Conservation (phyloP, 2,113 vertebrate species). For the Toxotes chatareus region DNA sequence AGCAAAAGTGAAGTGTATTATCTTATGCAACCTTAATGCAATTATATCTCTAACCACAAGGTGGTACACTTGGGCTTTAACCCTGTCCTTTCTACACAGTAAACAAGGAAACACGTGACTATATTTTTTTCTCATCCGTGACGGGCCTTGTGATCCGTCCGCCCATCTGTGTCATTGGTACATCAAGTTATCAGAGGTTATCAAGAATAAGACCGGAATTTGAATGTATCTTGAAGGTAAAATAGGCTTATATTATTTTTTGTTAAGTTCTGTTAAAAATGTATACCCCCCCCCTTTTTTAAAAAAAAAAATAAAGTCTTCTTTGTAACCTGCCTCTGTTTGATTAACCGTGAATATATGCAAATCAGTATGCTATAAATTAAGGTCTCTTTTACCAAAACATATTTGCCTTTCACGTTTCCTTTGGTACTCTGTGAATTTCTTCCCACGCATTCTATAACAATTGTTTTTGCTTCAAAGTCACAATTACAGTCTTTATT, state of each 20-base stretch:
- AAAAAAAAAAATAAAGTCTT: too few species aligned
- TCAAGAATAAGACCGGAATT: neutral
- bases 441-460: neutral
- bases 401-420: neutral
- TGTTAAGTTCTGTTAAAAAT: too few species aligned
- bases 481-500: neutral
- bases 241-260: neutral
- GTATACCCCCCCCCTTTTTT: too few species aligned
- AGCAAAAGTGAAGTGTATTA: neutral
- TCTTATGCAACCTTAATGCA: neutral
- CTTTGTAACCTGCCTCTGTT: too few species aligned
- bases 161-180: slow-evolving; percentile 35
- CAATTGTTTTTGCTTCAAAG: too few species aligned
- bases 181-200: neutral
- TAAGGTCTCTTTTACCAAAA: neutral
- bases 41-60: neutral
- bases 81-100: slow-evolving; percentile 31
- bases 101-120: slow-evolving; percentile 84
- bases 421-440: neutral
- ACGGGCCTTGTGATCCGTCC: slow-evolving; percentile 47
- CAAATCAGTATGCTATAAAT: neutral
- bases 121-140: slow-evolving; percentile 41
- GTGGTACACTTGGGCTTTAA: slow-evolving; percentile 11
- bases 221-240: neutral
- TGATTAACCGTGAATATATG: neutral